Evolutionary conservation across 2,888 invertebrate species (phyloP).

Genomic region (Galerucella nymphaeae): DNA sequence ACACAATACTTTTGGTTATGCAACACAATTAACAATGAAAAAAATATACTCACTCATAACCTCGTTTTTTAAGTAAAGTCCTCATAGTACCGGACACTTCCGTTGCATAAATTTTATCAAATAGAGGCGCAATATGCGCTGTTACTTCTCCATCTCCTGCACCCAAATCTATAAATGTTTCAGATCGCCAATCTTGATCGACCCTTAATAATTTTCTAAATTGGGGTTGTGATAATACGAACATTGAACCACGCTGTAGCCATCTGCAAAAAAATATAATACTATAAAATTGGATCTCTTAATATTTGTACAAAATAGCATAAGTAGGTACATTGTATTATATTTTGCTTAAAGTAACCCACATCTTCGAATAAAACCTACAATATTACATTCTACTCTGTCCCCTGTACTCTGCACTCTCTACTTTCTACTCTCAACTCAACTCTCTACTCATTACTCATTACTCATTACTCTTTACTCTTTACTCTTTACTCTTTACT

Average conservation of each 20-base stretch:
- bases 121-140: conserved; percentile 79
- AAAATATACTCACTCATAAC: conserved; percentile 76
- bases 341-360: no score
- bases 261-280: conserved; percentile 68
- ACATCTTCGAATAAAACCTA: no score
- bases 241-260: conserved; percentile 95
- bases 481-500: no score
- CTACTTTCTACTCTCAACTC: no score
- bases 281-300: not conserved
- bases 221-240: conserved; percentile 89
- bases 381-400: no score
- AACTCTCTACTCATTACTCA: no score
- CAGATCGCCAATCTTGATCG: conserved; percentile 62
- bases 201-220: conserved; percentile 73
- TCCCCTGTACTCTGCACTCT: no score
- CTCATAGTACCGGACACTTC: conserved; percentile 94
- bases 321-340: not conserved
- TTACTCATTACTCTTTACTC: no score
- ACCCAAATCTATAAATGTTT: conserved; percentile 84
- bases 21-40: no score
- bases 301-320: not conserved
- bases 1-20: no score
- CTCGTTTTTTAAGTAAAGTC: conserved; percentile 78
- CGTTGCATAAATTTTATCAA: conserved; percentile 83
- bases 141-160: conserved; percentile 98